Evolutionary conservation across 2,888 invertebrate genomes (phyloP).

Genomic region (Hedya salicella): DNA sequence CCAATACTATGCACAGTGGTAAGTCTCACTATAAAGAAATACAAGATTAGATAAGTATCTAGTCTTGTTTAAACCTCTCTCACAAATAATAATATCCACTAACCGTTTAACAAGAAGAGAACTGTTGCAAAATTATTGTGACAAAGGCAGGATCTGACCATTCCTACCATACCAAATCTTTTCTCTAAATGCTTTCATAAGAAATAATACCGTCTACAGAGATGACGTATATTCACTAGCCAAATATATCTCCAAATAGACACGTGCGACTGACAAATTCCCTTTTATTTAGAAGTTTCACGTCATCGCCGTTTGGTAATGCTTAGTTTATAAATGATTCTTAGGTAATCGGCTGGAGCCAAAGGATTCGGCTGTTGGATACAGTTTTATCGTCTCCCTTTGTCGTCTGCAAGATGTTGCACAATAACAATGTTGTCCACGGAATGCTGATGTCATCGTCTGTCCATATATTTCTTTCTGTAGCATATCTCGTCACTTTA

Average conservation of each 20-base stretch:
- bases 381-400: conserved; percentile 78
- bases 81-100: too few species aligned
- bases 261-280: conserved; percentile 64
- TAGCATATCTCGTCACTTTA: conserved; percentile 66
- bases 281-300: conserved; percentile 57
- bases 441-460: conserved; percentile 72
- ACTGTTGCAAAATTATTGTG: not conserved
- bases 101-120: too few species aligned
- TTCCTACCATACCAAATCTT: not conserved
- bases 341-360: conserved; percentile 58
- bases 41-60: too few species aligned
- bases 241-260: conserved; percentile 48
- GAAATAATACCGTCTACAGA: conserved; percentile 23
- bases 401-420: conserved; percentile 76
- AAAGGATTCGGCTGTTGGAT: conserved; percentile 72
- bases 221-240: conserved; percentile 38
- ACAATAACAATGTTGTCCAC: conserved; percentile 73
- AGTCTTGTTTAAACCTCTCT: too few species aligned
- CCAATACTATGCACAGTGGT: conserved; percentile 96
- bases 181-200: conserved; percentile 6
- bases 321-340: conserved; percentile 80
- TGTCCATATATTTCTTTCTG: conserved; percentile 76
- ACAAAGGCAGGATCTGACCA: not conserved
- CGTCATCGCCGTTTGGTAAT: conserved; percentile 66
- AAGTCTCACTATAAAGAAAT: too few species aligned